Conservation (phyloP, 2,888 invertebrate genomes). For the Argyresthia goedartella region DNA sequence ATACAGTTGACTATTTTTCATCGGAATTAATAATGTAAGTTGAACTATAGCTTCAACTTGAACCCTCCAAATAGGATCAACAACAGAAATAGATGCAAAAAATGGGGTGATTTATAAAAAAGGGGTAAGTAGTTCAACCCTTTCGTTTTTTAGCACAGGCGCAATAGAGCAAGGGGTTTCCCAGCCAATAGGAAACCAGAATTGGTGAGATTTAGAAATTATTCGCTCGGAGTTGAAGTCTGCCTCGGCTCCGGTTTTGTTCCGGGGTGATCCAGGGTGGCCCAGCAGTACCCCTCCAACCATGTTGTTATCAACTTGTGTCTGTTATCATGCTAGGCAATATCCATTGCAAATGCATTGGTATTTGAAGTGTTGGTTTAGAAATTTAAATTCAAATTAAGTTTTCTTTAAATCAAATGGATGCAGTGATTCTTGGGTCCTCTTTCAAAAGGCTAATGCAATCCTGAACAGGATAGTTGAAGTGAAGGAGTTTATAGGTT, state of each 20-base stretch:
- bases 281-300: conserved; percentile 35
- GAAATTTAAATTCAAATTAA: too few species aligned
- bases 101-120: conserved; percentile 41
- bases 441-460: neutral
- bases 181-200: conserved; percentile 53
- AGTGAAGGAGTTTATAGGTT: too few species aligned
- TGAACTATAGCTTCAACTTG: too few species aligned
- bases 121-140: conserved; percentile 60
- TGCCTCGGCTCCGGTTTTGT: conserved; percentile 22
- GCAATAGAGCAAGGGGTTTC: conserved; percentile 51
- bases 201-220: conserved; percentile 46
- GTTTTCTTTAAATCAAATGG: neutral
- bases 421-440: neutral
- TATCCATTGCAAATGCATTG: too few species aligned
- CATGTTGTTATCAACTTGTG: conserved; percentile 32
- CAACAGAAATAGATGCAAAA: conserved; percentile 28
- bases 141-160: conserved; percentile 66
- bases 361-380: too few species aligned
- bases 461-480: too few species aligned
- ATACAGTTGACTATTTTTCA: too few species aligned
- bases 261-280: conserved; percentile 21
- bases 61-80: too few species aligned
- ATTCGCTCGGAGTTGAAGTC: conserved; percentile 35
- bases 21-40: too few species aligned
- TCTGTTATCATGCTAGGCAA: conserved; percentile 16